A percentile compares a stretch with the other conserved stretches of the same genome.
phyloP scores from a whole-genome alignment of 2,888 invertebrate species.

The Erannis defoliaria region DNA sequence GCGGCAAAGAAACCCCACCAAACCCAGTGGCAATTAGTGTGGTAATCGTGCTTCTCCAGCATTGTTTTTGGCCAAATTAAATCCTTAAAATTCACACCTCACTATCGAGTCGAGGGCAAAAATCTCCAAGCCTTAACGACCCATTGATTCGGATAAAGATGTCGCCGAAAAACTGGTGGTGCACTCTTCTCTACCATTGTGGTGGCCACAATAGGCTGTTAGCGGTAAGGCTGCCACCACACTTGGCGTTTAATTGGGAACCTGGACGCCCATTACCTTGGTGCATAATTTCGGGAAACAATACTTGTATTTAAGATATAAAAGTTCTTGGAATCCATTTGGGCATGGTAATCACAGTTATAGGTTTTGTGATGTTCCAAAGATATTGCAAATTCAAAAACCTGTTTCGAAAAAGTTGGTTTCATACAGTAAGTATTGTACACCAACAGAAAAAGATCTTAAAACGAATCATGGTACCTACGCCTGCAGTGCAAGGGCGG shows the following conservation, averaged over 20 bases:
- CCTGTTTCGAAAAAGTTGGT: too few species aligned
- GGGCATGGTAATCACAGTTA: conserved; percentile 7
- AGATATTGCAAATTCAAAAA: too few species aligned
- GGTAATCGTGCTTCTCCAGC: conserved; percentile 48
- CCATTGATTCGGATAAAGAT: conserved; percentile 81
- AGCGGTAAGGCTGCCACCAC: conserved; percentile 51
- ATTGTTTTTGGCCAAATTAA: conserved; percentile 43
- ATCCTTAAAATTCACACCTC: conserved; percentile 68
- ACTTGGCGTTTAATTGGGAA: conserved; percentile 41
- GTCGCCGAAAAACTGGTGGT: conserved; percentile 70
- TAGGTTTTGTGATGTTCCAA: neutral
- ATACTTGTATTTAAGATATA: conserved; percentile 38
- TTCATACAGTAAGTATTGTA: too few species aligned
- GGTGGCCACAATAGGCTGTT: conserved; percentile 68
- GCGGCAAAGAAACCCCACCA: conserved; percentile 49
- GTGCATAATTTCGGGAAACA: conserved; percentile 41
- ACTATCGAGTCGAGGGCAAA: conserved; percentile 43
- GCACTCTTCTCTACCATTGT: conserved; percentile 49
- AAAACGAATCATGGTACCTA: too few species aligned
- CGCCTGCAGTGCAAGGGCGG: too few species aligned
- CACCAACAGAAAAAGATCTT: too few species aligned
- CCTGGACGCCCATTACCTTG: conserved; percentile 27
- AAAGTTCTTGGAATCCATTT: conserved; percentile 32
- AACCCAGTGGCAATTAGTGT: conserved; percentile 56
- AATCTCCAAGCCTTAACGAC: conserved; percentile 68